Evolutionary conservation across 2,888 invertebrate species (phyloP), one percentile per base, ranked within the genome.

Genomic region (Crocallis elinguaria): DNA sequence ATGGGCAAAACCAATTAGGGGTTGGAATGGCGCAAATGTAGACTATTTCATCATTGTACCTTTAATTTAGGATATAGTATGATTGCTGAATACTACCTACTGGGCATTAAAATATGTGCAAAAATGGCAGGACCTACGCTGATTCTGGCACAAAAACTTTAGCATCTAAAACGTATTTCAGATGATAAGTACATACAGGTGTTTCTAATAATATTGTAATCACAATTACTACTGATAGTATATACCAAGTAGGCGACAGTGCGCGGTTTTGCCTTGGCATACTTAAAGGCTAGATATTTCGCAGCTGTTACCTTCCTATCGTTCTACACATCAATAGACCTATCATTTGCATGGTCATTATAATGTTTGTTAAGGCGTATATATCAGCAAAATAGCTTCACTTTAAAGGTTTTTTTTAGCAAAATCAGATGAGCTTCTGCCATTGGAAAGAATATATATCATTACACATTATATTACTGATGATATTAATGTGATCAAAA

Each of bases 221-320:
- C 30, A 38, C 17, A 39, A 41, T 49, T 30, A 13, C 39, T 46
- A 21, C 12, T 16, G n/a, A n/a, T n/a, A 5, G 38, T 49, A 30
- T 39, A 19, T 36, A 50, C 42, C 44, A 57, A 59, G 64, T 64
- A 66, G 69, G 64, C 69, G 68, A 72, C 64, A 48, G 49, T 46
- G 48, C 59, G 54, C 46, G 48, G 49, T 49, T 51, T 76, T 5
- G 68, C 79, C 79, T 79, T 79, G 79, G 75, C 79, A 79, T 57
- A 77, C 64, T 60, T 71, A 64, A 35, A 66, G 57, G 50, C 57
- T 59, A 65, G 63, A 64, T 62, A 70, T 71, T 77, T 66, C 68
- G 69, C 74, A 75, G 69, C 71, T 72, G 68, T 67, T 66, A 64
- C 69, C 68, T 72, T 68, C 66, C 59, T 62, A 60, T 54, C 60